A percentile compares a stretch with the other conserved stretches of the same genome.
These are phyloP conservation scores for Paratilapia polleni DNA, from an alignment of 2,113 vertebrate genomes.

Conservation along the genomic window DNA sequence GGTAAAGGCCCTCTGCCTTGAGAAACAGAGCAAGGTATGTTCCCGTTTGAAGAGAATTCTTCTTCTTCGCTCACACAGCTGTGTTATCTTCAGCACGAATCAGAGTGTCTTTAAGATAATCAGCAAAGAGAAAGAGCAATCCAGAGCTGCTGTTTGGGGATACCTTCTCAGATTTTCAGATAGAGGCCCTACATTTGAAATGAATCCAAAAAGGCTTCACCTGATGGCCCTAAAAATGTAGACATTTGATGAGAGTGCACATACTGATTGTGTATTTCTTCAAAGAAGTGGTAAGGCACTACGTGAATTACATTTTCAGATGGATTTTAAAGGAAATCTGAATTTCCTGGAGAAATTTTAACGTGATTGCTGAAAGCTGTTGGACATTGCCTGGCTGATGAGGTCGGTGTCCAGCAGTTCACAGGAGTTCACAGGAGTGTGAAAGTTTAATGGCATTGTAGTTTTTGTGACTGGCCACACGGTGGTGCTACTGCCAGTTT, in stretches of 20 bases:
- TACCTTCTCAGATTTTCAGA: not conserved
- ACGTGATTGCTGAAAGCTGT: not conserved
- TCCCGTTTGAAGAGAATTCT: not conserved
- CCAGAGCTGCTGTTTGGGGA: not conserved
- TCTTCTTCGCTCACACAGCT: not conserved
- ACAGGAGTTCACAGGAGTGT: no score
- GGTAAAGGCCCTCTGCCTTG: conserved; percentile 82
- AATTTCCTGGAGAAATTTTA: not conserved
- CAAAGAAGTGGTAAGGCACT: not conserved
- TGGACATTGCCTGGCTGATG: not conserved
- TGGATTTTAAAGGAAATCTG: not conserved
- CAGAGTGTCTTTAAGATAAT: not conserved
- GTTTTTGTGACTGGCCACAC: not conserved
- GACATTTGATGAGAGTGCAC: not conserved
- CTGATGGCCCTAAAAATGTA: not conserved
- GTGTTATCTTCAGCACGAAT: not conserved
- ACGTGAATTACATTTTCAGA: not conserved
- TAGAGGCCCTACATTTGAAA: no score
- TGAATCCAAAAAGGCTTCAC: not conserved
- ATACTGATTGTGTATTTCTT: not conserved
- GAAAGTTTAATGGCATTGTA: not conserved
- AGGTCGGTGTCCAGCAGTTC: no score
- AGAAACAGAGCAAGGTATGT: conserved; percentile 84
- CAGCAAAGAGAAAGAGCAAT: not conserved
- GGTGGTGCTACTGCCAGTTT: not conserved